These are phyloP conservation scores for Champsocephalus esox DNA, from an alignment of 2,797 vertebrate genomes.

Conservation along the genomic window DNA sequence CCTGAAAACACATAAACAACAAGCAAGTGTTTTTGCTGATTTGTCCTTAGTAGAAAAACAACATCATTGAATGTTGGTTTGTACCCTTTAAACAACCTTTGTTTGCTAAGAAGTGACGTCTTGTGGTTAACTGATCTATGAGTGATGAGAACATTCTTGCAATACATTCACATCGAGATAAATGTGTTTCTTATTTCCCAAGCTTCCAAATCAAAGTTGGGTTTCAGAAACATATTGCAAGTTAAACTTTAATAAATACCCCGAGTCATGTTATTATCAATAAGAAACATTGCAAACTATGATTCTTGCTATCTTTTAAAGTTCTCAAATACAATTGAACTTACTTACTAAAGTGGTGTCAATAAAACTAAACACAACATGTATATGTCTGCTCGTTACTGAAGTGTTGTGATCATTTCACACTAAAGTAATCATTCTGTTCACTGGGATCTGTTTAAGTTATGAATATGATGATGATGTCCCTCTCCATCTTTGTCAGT, in stretches of 20 bases:
- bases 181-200: neutral
- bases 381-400: neutral
- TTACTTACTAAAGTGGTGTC: neutral
- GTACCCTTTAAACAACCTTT: slow-evolving; percentile 12
- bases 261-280: neutral
- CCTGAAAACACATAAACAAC: neutral
- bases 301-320: neutral
- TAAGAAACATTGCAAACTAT: neutral
- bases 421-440: neutral
- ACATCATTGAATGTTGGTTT: slow-evolving; percentile 2
- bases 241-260: neutral
- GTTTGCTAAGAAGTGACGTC: neutral
- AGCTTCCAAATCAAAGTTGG: neutral
- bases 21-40: neutral
- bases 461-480: neutral
- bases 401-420: neutral
- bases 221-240: neutral
- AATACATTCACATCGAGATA: neutral
- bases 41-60: slow-evolving; percentile 2
- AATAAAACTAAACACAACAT: neutral
- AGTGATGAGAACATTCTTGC: neutral
- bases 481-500: neutral
- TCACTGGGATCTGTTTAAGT: neutral
- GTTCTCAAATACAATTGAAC: neutral
- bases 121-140: slow-evolving; percentile 5